Conservation (phyloP, 1,140 invertebrate genomes). For the Drosophila dunni region DNA sequence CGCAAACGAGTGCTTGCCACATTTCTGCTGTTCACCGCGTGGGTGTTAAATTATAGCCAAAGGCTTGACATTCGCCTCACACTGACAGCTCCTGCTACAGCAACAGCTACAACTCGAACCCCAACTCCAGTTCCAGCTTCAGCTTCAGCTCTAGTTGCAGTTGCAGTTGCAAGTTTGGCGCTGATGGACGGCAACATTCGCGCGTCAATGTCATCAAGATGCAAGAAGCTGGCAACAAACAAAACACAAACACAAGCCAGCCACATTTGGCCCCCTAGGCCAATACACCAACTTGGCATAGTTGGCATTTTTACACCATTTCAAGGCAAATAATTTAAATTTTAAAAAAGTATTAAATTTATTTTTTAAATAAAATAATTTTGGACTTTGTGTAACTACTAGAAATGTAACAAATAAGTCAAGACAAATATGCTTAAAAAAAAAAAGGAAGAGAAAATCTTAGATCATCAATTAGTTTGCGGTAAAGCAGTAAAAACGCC, state of each 20-base stretch:
- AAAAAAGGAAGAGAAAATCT: no score
- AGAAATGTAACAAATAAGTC: no score
- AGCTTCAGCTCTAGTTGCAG: conserved; percentile 35
- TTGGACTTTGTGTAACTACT: no score
- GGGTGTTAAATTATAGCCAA: conserved; percentile 77
- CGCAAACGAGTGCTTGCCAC: conserved; percentile 18
- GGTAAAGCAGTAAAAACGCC: neutral
- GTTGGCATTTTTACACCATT: neutral
- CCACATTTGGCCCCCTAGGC: conserved; percentile 1
- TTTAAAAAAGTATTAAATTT: neutral
- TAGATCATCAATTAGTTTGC: neutral
- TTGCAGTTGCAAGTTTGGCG: conserved; percentile 36
- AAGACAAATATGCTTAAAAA: no score
- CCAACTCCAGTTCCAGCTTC: no score
- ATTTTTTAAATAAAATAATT: neutral
- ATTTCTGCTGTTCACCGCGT: conserved; percentile 39
- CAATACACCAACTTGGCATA: conserved; percentile 6
- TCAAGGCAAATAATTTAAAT: no score
- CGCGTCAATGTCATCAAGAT: conserved; percentile 75
- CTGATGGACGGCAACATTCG: conserved; percentile 48
- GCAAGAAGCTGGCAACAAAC: conserved; percentile 58
- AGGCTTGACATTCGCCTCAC: conserved; percentile 48
- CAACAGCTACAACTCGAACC: conserved; percentile 16
- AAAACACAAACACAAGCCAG: conserved; percentile 10
- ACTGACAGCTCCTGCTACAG: conserved; percentile 45